Conservation (phyloP, 2,888 invertebrate species). For the Thymelicus sylvestris region DNA sequence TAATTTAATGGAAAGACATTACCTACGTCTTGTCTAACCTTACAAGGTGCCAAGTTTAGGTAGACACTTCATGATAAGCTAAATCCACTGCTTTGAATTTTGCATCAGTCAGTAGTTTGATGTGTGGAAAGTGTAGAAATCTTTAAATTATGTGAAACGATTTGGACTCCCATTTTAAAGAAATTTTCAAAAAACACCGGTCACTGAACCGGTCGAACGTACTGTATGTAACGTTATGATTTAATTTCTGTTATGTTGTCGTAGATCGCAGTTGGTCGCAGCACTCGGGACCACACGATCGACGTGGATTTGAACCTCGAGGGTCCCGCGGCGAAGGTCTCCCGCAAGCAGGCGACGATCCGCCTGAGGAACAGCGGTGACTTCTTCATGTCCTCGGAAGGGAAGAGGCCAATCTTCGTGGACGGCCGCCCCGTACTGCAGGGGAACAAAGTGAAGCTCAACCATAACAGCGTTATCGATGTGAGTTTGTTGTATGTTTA, state of each 20-base stretch:
- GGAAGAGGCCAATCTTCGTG: conserved; percentile 96
- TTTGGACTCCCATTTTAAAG: too few relatives aligned
- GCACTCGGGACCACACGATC: conserved; percentile 93
- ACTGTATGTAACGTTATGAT: not conserved
- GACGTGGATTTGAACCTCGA: conserved; percentile 97
- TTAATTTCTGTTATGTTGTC: conserved; percentile 8
- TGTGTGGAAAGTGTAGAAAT: too few relatives aligned
- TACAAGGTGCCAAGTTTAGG: too few relatives aligned
- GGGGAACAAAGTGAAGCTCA: conserved; percentile 95
- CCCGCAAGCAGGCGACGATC: conserved; percentile 96
- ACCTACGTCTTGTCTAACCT: too few relatives aligned
- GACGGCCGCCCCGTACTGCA: conserved; percentile 95
- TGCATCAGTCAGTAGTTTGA: too few relatives aligned
- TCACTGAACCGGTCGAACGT: too few relatives aligned
- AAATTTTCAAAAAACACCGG: too few relatives aligned
- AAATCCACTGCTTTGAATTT: too few relatives aligned
- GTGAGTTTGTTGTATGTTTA: conserved; percentile 65
- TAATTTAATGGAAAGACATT: too few relatives aligned
- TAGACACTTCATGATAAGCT: too few relatives aligned
- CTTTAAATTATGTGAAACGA: too few relatives aligned
- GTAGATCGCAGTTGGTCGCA: conserved; percentile 95
- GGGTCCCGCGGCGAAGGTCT: conserved; percentile 97
- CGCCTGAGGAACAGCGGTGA: conserved; percentile 96
- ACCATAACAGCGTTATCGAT: conserved; percentile 97
- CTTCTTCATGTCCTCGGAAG: conserved; percentile 97